These are phyloP conservation scores for Spinibarbus caldwelli DNA, from an alignment of 2,797 vertebrate species.

Conservation along the genomic window DNA sequence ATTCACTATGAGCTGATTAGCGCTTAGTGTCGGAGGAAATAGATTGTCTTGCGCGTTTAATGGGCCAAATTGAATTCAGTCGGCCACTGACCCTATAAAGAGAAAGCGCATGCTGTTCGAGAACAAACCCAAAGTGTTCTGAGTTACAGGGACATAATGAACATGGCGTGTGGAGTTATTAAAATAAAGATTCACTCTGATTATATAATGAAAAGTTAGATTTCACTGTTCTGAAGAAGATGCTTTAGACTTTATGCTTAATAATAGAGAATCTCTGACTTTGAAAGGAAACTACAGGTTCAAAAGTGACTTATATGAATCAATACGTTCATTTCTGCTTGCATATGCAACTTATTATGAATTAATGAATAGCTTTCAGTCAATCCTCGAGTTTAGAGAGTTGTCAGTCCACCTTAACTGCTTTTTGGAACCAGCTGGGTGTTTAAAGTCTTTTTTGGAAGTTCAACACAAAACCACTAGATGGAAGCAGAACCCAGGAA, in stretches of 20 bases:
- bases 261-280: neutral
- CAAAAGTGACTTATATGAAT: neutral
- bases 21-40: slow-evolving; percentile 8
- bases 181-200: neutral
- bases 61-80: neutral
- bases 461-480: slow-evolving; percentile 61
- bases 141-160: neutral
- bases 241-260: neutral
- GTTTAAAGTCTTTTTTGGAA: neutral
- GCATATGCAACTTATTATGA: neutral
- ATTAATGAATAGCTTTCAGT: neutral
- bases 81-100: neutral
- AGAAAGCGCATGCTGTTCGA: neutral
- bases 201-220: neutral
- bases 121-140: slow-evolving; percentile 11
- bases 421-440: neutral
- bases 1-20: slow-evolving; percentile 22
- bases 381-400: neutral
- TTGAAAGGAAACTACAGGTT: neutral
- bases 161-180: no score
- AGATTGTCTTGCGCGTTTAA: neutral
- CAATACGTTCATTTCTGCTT: neutral
- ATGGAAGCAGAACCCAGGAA: slow-evolving; percentile 46
- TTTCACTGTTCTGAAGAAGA: neutral
- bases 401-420: slow-evolving; percentile 75